Evolutionary conservation across 2,113 vertebrate genomes (phyloP).

Genomic region (Falcunculus frontatus): DNA sequence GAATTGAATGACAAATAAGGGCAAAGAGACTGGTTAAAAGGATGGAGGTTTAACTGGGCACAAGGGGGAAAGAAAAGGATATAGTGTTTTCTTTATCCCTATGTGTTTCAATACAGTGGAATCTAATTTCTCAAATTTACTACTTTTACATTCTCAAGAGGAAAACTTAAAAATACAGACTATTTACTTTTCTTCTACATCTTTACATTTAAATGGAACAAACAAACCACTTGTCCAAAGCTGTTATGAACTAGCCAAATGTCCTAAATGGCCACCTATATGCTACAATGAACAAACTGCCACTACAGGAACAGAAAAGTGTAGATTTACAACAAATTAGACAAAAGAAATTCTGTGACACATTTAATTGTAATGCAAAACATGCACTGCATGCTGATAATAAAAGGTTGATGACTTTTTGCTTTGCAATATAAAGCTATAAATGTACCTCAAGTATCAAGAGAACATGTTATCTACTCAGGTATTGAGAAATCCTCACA

Average conservation of each 20-base stretch:
- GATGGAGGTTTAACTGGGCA: conserved; percentile 78
- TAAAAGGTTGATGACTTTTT: neutral
- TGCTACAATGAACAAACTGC: conserved; percentile 11
- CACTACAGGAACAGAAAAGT: conserved; percentile 6
- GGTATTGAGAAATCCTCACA: neutral
- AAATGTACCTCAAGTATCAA: neutral
- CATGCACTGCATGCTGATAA: neutral
- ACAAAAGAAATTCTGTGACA: neutral
- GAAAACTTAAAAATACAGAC: conserved; percentile 83
- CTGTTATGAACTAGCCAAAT: conserved; percentile 71
- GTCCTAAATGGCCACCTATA: conserved; percentile 60
- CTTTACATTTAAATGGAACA: conserved; percentile 87
- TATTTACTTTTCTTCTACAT: conserved; percentile 78
- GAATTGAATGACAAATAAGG: conserved; percentile 95
- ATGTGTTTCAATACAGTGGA: conserved; percentile 76
- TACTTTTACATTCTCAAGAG: conserved; percentile 77
- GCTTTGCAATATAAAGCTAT: neutral
- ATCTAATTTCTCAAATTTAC: conserved; percentile 86
- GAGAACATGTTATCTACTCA: neutral
- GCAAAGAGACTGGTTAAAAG: conserved; percentile 89
- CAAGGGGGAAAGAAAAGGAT: conserved; percentile 72
- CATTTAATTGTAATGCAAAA: neutral
- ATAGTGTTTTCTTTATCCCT: conserved; percentile 76
- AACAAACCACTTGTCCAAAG: conserved; percentile 71
- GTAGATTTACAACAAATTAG: neutral